Evolutionary conservation across 2,113 vertebrate species (phyloP).

Genomic region (Mugil cephalus): DNA sequence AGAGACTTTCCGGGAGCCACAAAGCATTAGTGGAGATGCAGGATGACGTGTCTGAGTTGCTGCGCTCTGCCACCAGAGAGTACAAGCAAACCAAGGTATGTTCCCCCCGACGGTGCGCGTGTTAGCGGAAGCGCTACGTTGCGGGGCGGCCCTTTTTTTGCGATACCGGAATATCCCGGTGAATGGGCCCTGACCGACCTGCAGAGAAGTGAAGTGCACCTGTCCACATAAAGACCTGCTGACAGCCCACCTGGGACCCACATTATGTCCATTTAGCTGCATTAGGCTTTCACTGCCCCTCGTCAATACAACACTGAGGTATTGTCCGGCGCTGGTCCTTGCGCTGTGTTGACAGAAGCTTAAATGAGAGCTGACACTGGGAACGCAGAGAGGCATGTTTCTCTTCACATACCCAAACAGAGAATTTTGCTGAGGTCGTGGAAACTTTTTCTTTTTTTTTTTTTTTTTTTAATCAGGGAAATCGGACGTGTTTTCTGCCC

Average conservation of each 20-base stretch:
- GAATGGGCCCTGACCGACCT: conserved; percentile 33
- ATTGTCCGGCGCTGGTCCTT: conserved; percentile 64
- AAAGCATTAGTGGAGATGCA: conserved; percentile 99
- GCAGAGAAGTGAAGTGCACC: conserved; percentile 57
- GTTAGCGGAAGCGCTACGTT: conserved; percentile 6
- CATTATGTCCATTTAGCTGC: conserved; percentile 69
- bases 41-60: conserved; percentile 90
- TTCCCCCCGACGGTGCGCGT: neutral
- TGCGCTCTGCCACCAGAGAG: conserved; percentile 88
- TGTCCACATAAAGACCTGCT: conserved; percentile 65
- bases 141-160: conserved; percentile 15
- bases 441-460: conserved; percentile 46
- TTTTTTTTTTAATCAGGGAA: no score
- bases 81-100: conserved; percentile 90
- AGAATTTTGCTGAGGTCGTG: conserved; percentile 71
- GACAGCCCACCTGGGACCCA: conserved; percentile 70
- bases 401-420: conserved; percentile 47
- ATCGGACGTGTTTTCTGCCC: conserved; percentile 25
- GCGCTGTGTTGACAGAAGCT: conserved; percentile 62
- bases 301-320: conserved; percentile 51
- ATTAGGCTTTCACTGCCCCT: conserved; percentile 67
- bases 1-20: conserved; percentile 97
- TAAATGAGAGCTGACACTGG: conserved; percentile 70
- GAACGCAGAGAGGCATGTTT: conserved; percentile 58
- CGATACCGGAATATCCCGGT: conserved; percentile 35